Evolutionary conservation across 2,113 vertebrate species (phyloP), one percentile per base, ranked within the genome.

Genomic region (Aythya baeri): DNA sequence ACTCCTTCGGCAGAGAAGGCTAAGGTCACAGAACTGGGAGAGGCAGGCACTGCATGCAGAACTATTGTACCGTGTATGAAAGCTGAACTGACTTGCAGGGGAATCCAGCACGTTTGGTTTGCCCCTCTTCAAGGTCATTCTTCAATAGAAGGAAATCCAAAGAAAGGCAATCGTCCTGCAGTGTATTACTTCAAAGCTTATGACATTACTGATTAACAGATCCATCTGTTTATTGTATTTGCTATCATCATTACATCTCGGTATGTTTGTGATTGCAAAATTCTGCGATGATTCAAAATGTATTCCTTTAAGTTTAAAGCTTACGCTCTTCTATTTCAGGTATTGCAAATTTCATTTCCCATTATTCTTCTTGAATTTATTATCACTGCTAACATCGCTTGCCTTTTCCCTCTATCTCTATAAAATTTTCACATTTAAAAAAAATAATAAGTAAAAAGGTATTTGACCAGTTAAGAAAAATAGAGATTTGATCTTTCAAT

Each of bases 241-340:
- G 5, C 7, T 43, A 4, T 7, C 10, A 74, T 23, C 1, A 25
- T 58, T 92, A 54, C 7, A 44, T 3, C 6, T 62, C 3, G 0
- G 0, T 52, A 21, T 1, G 2, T 83, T 52, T 66, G 7, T 67
- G 10, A 13, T 78, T 41, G 10, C 4, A 81, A 83, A 77, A 63
- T 84, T 78, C 23, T 34, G 12, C 26, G n/a, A 41, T 18, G 27
- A 66, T 89, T 83, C 52, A 75, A 77, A 81, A 77, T 58, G 9
- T 44, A 61, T 79, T 77, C 13, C 5, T 58, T 38, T 38, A 32
- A 73, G 9, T 74, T 62, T 58, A 44, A 0, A 0, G 9, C 8
- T 43, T n/a, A 59, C 62, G 7, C 66, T 71, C 20, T 77, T 54
- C 11, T 4, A 66, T 61, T 83, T 70, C 14, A 22, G 5, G 22